Base-by-base conservation (phyloP, 2,888 invertebrate genomes). In the Nymphalis urticae region DNA sequence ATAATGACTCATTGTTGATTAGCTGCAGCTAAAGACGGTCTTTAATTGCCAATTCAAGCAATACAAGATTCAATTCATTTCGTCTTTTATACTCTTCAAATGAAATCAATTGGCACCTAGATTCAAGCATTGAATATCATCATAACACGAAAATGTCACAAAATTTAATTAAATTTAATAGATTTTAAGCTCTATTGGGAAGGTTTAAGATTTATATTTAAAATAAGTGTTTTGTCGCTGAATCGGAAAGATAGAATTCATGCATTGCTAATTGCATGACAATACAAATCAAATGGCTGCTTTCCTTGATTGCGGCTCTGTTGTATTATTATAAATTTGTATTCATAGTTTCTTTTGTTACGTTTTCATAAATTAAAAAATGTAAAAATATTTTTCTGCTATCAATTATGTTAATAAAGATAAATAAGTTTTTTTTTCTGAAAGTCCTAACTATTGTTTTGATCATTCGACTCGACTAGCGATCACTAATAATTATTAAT, bases 101-200 rank as follows among this genome's bases (percentile, higher is more conserved):
- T 74, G 70, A 73, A 76, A 76, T 77, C 76, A 75, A 76, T 77
- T 75, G 70, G 71, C 69, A 71, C 64, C 68, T 72, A 66, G 66
- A 73, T 70, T 69, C 62, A 66, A 68, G 54, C 50, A 16, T 19
- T 50, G 19, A 50, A 42, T 42, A 42, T 4, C 4, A 13, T 13
- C 42, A 13, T 42, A 0, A 19, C 0, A 8, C 17, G 8, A 19
- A 50, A 54, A 54, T 3, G 16, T 54, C 10, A 54, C 10, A 24
- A 27, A 27, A 27, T 16, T 54, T 27, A 27, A 32, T 27, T 54
- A 17, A 54, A 27, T 5, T 6, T 24, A 27, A 7, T 16, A 5
- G 42, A 24, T 54, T 54, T 6, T 10, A 53, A 54, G 36, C 61
- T 19, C 5, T 61, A 66, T 48, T 32, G 2, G 10, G 13, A 48